A percentile compares a stretch with the other conserved stretches of the same genome.
phyloP scores from a whole-genome alignment of 2,113 vertebrate species.

The Halichoeres trimaculatus region DNA sequence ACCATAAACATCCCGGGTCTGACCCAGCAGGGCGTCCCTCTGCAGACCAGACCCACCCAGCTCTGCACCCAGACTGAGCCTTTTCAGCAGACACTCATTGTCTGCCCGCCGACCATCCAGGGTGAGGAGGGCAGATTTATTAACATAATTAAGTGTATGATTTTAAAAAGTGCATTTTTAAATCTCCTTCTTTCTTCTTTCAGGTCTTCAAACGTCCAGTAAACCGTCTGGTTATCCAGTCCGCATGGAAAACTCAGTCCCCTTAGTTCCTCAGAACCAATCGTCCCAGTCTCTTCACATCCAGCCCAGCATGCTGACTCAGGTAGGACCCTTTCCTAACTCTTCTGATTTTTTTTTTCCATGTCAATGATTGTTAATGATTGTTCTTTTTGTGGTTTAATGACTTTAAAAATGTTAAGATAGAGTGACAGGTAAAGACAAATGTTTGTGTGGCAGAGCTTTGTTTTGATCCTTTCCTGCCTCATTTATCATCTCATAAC shows the following conservation, averaged over 20 bases:
- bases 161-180: no score
- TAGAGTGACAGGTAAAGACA: no score
- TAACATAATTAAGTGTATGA: no score
- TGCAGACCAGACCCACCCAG: constrained; percentile 93
- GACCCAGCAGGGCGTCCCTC: constrained; percentile 91
- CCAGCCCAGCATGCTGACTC: constrained; percentile 94
- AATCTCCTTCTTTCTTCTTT: constrained; percentile 17
- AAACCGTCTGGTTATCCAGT: constrained; percentile 96
- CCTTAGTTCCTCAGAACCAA: constrained; percentile 93
- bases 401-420: no score
- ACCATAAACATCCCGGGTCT: constrained; percentile 95
- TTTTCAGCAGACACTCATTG: constrained; percentile 98
- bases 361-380: no score
- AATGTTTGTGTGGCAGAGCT: no score
- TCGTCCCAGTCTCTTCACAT: constrained; percentile 95
- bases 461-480: no score
- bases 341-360: no score
- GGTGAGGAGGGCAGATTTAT: constrained; percentile 80
- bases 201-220: constrained; percentile 91
- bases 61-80: constrained; percentile 95
- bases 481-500: no score
- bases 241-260: constrained; percentile 95
- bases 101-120: constrained; percentile 96
- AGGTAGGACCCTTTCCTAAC: constrained; percentile 83
- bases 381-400: no score